A percentile compares a stretch with the other conserved stretches of the same genome.
Evolutionary conservation across 2,113 vertebrate genomes (phyloP).

Genomic region (Heterocephalus glaber): DNA sequence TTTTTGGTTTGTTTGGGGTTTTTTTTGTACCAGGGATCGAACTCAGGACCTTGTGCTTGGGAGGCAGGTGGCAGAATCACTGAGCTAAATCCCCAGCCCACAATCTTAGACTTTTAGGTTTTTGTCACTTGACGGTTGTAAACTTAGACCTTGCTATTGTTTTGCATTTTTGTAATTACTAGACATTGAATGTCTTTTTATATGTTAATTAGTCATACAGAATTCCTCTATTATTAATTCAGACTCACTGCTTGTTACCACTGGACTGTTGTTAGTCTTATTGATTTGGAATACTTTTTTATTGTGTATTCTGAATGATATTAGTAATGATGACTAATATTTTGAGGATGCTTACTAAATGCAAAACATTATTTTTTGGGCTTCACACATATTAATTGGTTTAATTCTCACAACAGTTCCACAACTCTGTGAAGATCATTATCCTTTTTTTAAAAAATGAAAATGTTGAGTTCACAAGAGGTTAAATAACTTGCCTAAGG

Average conservation of each 20-base stretch:
- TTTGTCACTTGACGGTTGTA: neutral
- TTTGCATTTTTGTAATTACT: constrained; percentile 27
- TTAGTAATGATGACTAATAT: neutral
- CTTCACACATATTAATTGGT: constrained; percentile 15
- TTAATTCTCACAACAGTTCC: neutral
- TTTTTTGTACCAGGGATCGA: too few relatives aligned
- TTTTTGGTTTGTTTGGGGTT: too few relatives aligned
- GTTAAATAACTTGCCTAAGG: constrained; percentile 2
- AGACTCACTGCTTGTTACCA: neutral
- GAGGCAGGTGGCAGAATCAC: too few relatives aligned
- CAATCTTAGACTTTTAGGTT: neutral
- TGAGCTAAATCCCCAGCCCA: too few relatives aligned
- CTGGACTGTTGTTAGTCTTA: neutral
- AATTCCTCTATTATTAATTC: constrained; percentile 7
- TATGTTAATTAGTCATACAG: neutral
- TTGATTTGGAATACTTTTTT: neutral
- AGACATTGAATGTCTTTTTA: neutral
- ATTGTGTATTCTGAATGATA: neutral
- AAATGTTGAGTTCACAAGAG: neutral
- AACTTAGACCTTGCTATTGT: neutral
- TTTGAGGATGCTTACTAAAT: neutral
- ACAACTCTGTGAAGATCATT: neutral
- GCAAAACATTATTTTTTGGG: neutral
- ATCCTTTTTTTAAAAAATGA: neutral
- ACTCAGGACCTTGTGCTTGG: too few relatives aligned